These are phyloP conservation scores for Ips nitidus DNA, from an alignment of 1,140 invertebrate genomes.

Conservation along the genomic window DNA sequence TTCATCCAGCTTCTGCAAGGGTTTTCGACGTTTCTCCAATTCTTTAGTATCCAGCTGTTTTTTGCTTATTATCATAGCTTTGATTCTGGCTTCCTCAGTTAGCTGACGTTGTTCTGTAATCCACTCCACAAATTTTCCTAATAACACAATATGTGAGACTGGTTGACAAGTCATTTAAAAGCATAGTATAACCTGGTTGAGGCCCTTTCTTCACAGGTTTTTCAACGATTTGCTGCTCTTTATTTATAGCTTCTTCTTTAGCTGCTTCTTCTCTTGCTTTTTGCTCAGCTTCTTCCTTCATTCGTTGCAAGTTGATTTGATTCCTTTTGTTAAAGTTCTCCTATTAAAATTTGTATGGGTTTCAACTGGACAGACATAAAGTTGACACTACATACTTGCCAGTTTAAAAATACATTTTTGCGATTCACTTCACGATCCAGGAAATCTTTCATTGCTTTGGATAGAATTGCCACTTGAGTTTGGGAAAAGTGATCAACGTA, in stretches of 20 bases:
- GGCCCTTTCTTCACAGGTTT: constrained; percentile 23
- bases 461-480: not conserved
- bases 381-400: constrained; percentile 39
- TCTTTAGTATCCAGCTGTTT: constrained; percentile 55
- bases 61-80: constrained; percentile 52
- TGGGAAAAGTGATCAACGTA: constrained; percentile 16
- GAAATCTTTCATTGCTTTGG: constrained; percentile 27
- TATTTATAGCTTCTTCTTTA: constrained; percentile 22
- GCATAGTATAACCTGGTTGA: constrained; percentile 29
- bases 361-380: not conserved
- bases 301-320: constrained; percentile 22
- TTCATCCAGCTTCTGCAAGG: constrained; percentile 51
- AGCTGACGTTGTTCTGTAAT: constrained; percentile 49
- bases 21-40: constrained; percentile 52
- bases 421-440: constrained; percentile 39
- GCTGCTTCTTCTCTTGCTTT: constrained; percentile 34
- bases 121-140: constrained; percentile 49
- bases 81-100: constrained; percentile 55
- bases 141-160: not conserved
- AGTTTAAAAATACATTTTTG: constrained; percentile 43
- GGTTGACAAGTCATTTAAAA: not conserved
- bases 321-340: constrained; percentile 27
- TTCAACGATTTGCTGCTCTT: constrained; percentile 27
- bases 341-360: not conserved
- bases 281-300: constrained; percentile 32